Conservation (phyloP, 2,888 invertebrate genomes). For the Pterostichus madidus region DNA sequence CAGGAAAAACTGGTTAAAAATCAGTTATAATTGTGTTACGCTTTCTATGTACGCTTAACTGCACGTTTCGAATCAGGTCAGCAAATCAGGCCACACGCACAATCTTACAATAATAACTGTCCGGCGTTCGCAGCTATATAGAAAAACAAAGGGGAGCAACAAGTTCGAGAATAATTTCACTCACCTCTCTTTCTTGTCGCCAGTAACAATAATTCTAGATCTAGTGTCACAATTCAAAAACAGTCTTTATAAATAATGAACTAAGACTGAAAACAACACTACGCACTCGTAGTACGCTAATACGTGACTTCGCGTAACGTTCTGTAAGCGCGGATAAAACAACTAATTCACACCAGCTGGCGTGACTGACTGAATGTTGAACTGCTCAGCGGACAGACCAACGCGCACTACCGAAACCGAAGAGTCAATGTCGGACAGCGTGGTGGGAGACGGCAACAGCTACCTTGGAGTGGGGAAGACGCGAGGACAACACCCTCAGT, state of each 20-base stretch:
- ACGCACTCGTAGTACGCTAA: slow-evolving; percentile 57
- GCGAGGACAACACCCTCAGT: slow-evolving; percentile 78
- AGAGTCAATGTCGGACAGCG: slow-evolving; percentile 66
- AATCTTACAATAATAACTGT: not conserved
- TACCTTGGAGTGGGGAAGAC: slow-evolving; percentile 66
- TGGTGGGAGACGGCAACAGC: slow-evolving; percentile 66
- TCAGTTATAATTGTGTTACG: not conserved
- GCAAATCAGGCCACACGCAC: slow-evolving; percentile 24
- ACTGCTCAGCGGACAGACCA: not conserved
- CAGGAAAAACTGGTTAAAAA: not conserved
- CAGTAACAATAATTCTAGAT: not conserved
- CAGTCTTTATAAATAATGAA: slow-evolving; percentile 7
- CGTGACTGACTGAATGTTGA: slow-evolving; percentile 56
- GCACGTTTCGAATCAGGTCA: slow-evolving; percentile 25
- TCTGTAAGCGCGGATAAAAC: slow-evolving; percentile 12
- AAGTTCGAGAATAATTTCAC: slow-evolving; percentile 41
- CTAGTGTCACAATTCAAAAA: slow-evolving; percentile 39
- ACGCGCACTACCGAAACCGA: slow-evolving; percentile 55
- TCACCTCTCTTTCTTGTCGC: slow-evolving; percentile 36
- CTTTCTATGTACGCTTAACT: slow-evolving; percentile 3
- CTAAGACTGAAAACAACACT: slow-evolving; percentile 35
- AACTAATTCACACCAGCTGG: slow-evolving; percentile 37
- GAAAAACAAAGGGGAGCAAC: slow-evolving; percentile 39
- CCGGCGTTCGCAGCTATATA: not conserved
- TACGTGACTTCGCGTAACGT: slow-evolving; percentile 3